These are phyloP conservation scores for Hydra vulgaris DNA, from an alignment of 30 jellyfish, hydroid and myxozoan genomes.

Conservation along the genomic window DNA sequence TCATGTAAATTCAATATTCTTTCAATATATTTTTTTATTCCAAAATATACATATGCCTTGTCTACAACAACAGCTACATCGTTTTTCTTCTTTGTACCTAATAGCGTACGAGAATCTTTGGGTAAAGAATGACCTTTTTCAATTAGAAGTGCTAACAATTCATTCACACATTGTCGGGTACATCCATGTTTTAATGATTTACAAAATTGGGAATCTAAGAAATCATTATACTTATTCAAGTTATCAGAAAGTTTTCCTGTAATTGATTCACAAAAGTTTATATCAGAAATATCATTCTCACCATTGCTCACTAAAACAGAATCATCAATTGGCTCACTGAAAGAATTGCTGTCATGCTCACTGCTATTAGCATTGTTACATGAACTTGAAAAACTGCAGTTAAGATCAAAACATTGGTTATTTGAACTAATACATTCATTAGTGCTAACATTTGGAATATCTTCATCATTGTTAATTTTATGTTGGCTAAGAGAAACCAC, in stretches of 20 bases:
- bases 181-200: background rate
- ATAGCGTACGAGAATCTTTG: conserved; percentile 10
- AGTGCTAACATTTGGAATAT: too few relatives aligned
- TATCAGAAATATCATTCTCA: background rate
- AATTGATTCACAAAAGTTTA: background rate
- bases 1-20: background rate
- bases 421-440: background rate
- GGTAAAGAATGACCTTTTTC: conserved; percentile 1
- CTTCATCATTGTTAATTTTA: background rate
- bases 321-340: background rate
- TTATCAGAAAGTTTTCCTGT: background rate
- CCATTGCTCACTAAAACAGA: background rate
- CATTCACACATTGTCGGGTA: background rate
- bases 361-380: background rate
- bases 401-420: background rate
- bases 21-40: background rate
- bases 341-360: background rate
- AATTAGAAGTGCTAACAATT: background rate
- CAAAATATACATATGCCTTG: background rate
- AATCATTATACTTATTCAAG: background rate
- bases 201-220: background rate
- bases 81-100: background rate
- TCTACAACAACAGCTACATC: background rate
- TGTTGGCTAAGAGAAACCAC: background rate
- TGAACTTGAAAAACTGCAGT: background rate